Base-by-base conservation (phyloP, 2,888 invertebrate genomes). In the Exephanes ischioxanthus region DNA sequence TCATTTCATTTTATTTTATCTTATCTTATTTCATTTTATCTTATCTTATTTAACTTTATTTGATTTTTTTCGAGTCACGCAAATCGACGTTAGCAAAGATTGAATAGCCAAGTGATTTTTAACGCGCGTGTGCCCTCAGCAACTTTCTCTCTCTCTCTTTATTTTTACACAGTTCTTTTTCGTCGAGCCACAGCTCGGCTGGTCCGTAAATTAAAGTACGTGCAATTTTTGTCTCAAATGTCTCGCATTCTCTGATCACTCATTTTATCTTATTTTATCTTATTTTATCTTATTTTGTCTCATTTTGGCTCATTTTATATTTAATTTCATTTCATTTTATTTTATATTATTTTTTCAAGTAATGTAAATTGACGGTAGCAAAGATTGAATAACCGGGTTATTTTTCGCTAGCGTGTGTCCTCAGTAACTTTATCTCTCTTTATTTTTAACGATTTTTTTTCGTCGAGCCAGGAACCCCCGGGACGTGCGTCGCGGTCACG, bases 341-440 rank as follows among this genome's bases (percentile, higher is more conserved):
- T 11, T 41, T 41, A 26, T 26, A 2, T 41, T 14, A 16, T 16
- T 14, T 45, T 16, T 45, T 45, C 45, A 45, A 45, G 45, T 45
- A 3, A 16, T 3, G 3, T 16, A 16, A 45, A 16, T 14, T 16
- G 4, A 45, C 45, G 11, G 3, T 16, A 45, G 16, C 14, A 4
- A 61, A n/a, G 58, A 61, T 63, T 63, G 33, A 33, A 11, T 37
- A 16, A n/a, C 33, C 33, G 6, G 0, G 33, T 63, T 37, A n/a
- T 33, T n/a, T 33, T 33, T 33, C 16, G 14, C 16, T 41, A 2
- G 5, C 41, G 41, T 55, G 58, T 58, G 30, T 22, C 58, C 37
- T 76, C 26, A 33, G 14, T 33, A 11, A 51, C 37, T 82, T 55
- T 85, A 41, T 85, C 41, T 80, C 73, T 68, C 48, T 73, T 70